phyloP scores from a whole-genome alignment of 1,140 invertebrate genomes.

The Caenorhabditis elegans region WBcel235 BX284605.5:8913001-8913500 shows the following conservation, averaged over 20 bases:
- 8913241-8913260: no score
- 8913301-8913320: background rate
- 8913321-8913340: background rate
- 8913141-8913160: background rate
- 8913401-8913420: slow-evolving; percentile 21
- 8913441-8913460: background rate
- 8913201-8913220: background rate
- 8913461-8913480: background rate
- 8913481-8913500: background rate
- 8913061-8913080: background rate
- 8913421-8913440: background rate
- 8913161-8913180: background rate
- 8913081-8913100: background rate
- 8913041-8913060: background rate
- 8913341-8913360: background rate
- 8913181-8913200: background rate
- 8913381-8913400: slow-evolving; percentile 17
- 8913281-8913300: background rate
- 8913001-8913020: background rate
- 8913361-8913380: slow-evolving; percentile 5
- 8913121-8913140: background rate
- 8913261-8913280: background rate
- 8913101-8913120: background rate
- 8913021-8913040: background rate
- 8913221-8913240: background rate